Evolutionary conservation across 2,797 vertebrate species (phyloP), one percentile per base, ranked within the genome.

Genomic region (Arnoldichthys spilopterus): DNA sequence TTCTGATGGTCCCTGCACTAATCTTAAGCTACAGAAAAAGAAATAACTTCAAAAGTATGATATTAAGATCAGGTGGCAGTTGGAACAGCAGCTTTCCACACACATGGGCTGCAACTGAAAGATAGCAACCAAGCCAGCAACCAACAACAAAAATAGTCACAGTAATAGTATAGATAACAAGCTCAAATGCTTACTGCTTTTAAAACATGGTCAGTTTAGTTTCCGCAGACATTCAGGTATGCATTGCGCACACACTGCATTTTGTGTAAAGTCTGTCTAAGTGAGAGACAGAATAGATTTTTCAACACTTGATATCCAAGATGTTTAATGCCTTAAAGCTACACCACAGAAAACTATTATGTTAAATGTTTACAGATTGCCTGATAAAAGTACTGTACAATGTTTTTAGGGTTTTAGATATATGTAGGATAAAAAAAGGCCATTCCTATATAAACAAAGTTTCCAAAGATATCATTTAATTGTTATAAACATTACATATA

Each of bases 41-140:
- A 70, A 22, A 54, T 32, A 56, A 74, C 66, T 70, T 80, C 66
- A 75, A 45, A 79, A 43, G 45, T 40, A 45, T 62, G 78, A 62
- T 75, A 43, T 70, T 80, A 75, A 34, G 72, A 80, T 80, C 63
- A 80, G 7, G 32, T 22, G 24, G 9, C 11, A 61, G 56, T 45
- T 80, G 43, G 78, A 75, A 76, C 26, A 6, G 75, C 51, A 62
- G 71, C 32, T 40, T 22, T 56, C 56, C 47, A 22, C 54, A 77
- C 6, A 24, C 26, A 32, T 22, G 16, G 32, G 24, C 47, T 54
- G 40, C 56, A 54, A 51, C 45, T 68, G 2, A 40, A 67, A 77
- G 43, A 76, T 58, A 72, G 18, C 4, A 71, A 61, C 22, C 64
- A 69, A 54, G 32, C 71, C 63, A 32, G 77, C 16, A 67, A 45